Percentiles rank a stretch among this genome's conserved stretches.
Conservation (phyloP, 2,113 vertebrate genomes). For the Cyprinus carpio region DNA sequence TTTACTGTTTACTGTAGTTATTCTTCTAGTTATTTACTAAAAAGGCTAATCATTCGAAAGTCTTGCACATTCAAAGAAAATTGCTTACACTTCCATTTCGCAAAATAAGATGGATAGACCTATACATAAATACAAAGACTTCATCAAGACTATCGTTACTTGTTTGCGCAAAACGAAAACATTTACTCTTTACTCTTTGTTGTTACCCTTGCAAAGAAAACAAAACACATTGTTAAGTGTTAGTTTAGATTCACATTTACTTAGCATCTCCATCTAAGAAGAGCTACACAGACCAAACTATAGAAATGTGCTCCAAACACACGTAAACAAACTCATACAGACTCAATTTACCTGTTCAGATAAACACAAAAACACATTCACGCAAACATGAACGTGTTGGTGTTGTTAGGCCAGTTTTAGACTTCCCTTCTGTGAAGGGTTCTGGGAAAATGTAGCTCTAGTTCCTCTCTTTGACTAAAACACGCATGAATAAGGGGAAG, state of each 20-base stretch:
- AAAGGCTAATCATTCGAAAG: too few relatives aligned
- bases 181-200: not conserved
- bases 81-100: too few relatives aligned
- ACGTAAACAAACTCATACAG: not conserved
- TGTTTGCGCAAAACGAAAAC: not conserved
- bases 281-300: not conserved
- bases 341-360: too few relatives aligned
- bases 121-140: not conserved
- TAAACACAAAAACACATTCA: not conserved
- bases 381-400: too few relatives aligned
- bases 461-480: constrained; percentile 47
- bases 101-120: too few relatives aligned
- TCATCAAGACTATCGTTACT: not conserved
- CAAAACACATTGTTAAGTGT: not conserved
- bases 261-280: not conserved
- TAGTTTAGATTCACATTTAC: constrained; percentile 3
- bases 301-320: not conserved
- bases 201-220: not conserved
- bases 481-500: constrained; percentile 24
- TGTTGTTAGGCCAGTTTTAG: constrained; percentile 9
- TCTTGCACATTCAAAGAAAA: too few relatives aligned
- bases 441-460: constrained; percentile 45
- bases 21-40: too few relatives aligned
- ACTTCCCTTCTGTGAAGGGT: constrained; percentile 54
- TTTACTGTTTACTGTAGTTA: too few relatives aligned